phyloP scores from a whole-genome alignment of 2,797 vertebrate species.

The Ctenopoma multispine region DNA sequence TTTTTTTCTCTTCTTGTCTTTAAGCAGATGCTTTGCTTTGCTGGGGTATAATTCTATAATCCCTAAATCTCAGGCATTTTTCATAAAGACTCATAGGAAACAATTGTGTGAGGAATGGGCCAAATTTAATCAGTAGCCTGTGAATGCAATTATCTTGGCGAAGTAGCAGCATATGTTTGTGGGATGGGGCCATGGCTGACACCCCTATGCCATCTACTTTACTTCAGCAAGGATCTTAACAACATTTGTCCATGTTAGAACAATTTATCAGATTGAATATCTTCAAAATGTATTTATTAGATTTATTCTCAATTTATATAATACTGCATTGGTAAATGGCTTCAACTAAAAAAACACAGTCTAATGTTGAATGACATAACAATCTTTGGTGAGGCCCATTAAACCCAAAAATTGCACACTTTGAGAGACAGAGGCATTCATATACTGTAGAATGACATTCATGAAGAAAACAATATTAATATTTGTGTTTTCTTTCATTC shows the following conservation, averaged over 20 bases:
- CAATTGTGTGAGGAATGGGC: slow-evolving; percentile 92
- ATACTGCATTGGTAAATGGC: too few relatives aligned
- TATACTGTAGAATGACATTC: too few relatives aligned
- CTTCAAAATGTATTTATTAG: too few relatives aligned
- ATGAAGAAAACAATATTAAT: slow-evolving; percentile 12
- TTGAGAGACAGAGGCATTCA: too few relatives aligned
- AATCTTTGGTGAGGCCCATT: slow-evolving; percentile 31
- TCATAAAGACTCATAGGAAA: slow-evolving; percentile 89
- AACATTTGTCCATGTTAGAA: slow-evolving; percentile 24
- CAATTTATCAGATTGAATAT: background rate
- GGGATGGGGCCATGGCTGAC: slow-evolving; percentile 56
- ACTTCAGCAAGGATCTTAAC: slow-evolving; percentile 34
- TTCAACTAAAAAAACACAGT: background rate
- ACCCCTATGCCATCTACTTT: slow-evolving; percentile 49
- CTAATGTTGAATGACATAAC: slow-evolving; percentile 20
- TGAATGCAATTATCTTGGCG: slow-evolving; percentile 89
- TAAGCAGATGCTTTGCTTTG: slow-evolving; percentile 87
- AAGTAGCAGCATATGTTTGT: slow-evolving; percentile 61
- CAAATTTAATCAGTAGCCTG: slow-evolving; percentile 93
- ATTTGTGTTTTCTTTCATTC: slow-evolving; percentile 13
- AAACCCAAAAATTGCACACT: too few relatives aligned
- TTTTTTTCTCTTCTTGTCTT: slow-evolving; percentile 66
- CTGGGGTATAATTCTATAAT: slow-evolving; percentile 89
- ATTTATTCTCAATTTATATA: too few relatives aligned
- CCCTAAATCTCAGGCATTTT: slow-evolving; percentile 94